Base-by-base conservation (phyloP, 1,140 invertebrate genomes). In the Elymnias hypermnestra region DNA sequence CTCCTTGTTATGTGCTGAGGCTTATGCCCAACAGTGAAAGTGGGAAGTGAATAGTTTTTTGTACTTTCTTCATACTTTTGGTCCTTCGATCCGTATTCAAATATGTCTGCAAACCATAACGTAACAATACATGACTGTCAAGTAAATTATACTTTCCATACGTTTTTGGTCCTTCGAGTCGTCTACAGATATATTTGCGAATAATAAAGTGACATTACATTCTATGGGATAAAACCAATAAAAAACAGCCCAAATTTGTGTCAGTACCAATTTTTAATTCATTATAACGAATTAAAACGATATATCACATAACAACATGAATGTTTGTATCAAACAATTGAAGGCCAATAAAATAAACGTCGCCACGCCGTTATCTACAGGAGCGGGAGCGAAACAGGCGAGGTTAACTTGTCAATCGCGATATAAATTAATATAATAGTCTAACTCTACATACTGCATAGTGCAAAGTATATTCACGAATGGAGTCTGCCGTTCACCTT, bases 221-320 rank as follows among this genome's bases (percentile, higher is more conserved):
- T 28, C 0, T 29, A 12, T 9, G 26, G 10, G 10, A 5, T 4
- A 29, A 29, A 29, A 12, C 9, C 5, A 12, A 29, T 12, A 2
- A 28, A 23, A 49, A 49, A 49, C 21, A n/a, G n/a, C n/a, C n/a
- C 38, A 19, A 36, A 41, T 18, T 26, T 18, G 37, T 48, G 44
- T 61, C 63, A 50, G 47, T 72, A 74, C 63, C 63, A 77, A 64
- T 66, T 19, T 72, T 60, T 74, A 70, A 69, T 73, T 64, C 50
- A 64, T 60, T 51, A 56, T 57, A 67, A 63, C 49, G 47, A 63
- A 68, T 63, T 57, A 61, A 73, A 69, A 67, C 42, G 44, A 57
- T 66, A 52, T 65, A 65, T 63, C 60, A 72, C 62, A 71, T 73
- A 71, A 69, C 65, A 74, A 76, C 64, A 67, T 73, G 68, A 61